Base-by-base conservation (phyloP, 2,888 invertebrate genomes). In the Trichopria drosophilae region DNA sequence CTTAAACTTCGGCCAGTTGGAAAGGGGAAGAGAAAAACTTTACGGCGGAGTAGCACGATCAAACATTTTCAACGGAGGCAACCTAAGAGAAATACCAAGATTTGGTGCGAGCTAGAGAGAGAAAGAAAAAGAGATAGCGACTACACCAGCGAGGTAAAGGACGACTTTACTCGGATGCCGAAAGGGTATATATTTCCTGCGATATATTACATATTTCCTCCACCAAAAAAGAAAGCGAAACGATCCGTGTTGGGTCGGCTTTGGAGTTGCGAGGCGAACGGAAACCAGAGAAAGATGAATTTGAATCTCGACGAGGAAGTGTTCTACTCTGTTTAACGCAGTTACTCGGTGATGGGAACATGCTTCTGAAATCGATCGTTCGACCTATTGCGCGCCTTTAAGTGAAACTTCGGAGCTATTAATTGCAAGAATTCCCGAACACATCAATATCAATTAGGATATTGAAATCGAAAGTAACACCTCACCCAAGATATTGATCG, bases 191-290 rank as follows among this genome's bases (percentile, higher is more conserved):
- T 35, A 46, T 51, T 54, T 43, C 47, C 51, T 35, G 47, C 47
- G 51, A 54, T 55, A 34, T 51, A 45, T 43, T 46, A 50, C 51
- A 46, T 48, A 43, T 47, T 51, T 47, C 44, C 47, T 43, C 28
- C n/a, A 12, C 9, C 19, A 3, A 13, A 18, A 24, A 40, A 35
- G 32, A 46, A 18, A 24, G 35, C 34, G 37, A 31, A 43, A 49
- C 24, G 41, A n/a, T 24, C 18, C 24, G 13, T 29, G 19, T 10
- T 36, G 22, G 39, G 41, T 41, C 50, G 34, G 37, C 20, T 31
- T 50, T 32, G 31, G 37, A 43, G 35, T n/a, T n/a, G n/a, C 16
- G 41, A 16, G 13, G 16, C 36, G 28, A 31, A 20, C 34, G 39
- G 44, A 39, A 44, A 44, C 34, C 39, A 35, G 37, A 44, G 32